A percentile compares a stretch with the other conserved stretches of the same genome.
phyloP scores from a whole-genome alignment of 2,113 vertebrate genomes.

The Dipodomys ordii region DNA sequence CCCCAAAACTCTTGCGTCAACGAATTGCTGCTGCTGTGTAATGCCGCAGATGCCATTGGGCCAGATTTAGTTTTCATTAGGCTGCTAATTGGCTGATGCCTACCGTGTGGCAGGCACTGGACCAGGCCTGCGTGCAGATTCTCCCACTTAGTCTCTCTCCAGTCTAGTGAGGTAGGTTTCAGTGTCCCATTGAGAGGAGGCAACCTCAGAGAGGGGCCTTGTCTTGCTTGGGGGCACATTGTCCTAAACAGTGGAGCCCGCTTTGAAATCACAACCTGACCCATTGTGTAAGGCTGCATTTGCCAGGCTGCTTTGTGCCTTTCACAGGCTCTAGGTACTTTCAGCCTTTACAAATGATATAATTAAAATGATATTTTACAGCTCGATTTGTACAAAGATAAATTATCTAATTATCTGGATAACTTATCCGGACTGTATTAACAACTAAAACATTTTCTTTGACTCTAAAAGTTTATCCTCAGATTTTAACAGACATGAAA shows the following conservation, averaged over 20 bases:
- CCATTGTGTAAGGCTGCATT: not conserved
- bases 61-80: not conserved
- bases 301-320: not conserved
- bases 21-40: not conserved
- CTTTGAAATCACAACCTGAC: not conserved
- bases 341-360: not conserved
- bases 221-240: not conserved
- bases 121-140: fast-evolving
- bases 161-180: not conserved
- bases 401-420: not conserved
- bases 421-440: not conserved
- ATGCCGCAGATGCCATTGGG: not conserved
- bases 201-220: not conserved
- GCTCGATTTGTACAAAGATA: not conserved
- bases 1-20: not conserved
- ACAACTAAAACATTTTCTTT: constrained; percentile 36
- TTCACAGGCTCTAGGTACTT: not conserved
- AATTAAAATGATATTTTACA: not conserved
- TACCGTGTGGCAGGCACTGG: not conserved
- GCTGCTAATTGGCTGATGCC: not conserved
- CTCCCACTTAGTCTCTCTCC: not conserved
- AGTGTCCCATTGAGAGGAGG: not conserved
- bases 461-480: not conserved
- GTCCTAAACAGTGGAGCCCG: not conserved
- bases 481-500: not conserved